phyloP scores from a whole-genome alignment of 2,888 invertebrate species.

The Cancer borealis region DNA sequence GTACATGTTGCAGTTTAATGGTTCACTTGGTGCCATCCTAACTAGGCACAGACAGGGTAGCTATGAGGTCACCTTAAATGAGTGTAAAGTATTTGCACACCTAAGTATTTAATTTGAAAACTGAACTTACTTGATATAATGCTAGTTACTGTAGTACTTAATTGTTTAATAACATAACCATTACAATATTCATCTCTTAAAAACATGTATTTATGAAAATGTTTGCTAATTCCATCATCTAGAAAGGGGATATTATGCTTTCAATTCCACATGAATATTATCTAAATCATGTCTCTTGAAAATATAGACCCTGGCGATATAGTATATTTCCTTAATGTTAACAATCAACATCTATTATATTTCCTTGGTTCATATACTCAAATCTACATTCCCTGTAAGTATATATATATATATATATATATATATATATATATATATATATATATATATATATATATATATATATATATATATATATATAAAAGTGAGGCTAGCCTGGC shows the following conservation, averaged over 20 bases:
- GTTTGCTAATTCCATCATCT: background rate
- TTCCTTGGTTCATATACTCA: background rate
- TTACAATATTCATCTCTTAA: background rate
- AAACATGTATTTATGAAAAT: background rate
- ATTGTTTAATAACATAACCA: too few species aligned
- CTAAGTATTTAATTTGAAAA: background rate
- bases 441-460: too few species aligned
- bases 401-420: too few species aligned
- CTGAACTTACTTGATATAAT: background rate
- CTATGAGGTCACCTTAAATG: background rate
- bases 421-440: too few species aligned
- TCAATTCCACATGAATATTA: background rate
- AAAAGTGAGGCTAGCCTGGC: too few species aligned
- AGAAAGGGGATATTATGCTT: constrained; percentile 4
- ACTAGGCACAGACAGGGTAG: background rate
- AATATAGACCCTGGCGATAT: background rate
- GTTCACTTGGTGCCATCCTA: background rate
- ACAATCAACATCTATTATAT: background rate
- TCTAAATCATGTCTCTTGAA: background rate
- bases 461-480: too few species aligned
- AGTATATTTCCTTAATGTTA: background rate
- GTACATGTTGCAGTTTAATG: background rate
- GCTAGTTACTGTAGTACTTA: too few species aligned
- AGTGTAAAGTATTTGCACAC: background rate
- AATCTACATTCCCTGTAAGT: too few species aligned